Percentiles rank a stretch among this genome's conserved stretches.
Evolutionary conservation across 1,140 invertebrate genomes (phyloP).

Genomic region (Cydia fagiglandana): DNA sequence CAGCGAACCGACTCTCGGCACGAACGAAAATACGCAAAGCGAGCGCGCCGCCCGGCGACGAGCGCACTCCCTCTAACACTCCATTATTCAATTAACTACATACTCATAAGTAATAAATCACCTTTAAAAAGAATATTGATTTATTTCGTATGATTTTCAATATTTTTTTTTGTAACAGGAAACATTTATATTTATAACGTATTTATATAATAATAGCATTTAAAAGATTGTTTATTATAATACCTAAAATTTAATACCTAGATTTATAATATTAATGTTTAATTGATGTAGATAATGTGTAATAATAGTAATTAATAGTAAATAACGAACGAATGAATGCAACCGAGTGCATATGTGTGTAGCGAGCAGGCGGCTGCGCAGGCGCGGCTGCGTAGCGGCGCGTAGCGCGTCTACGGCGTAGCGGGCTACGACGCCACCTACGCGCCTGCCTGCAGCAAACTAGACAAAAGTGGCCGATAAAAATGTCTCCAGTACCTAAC

Average conservation of each 20-base stretch:
- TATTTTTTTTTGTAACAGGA: slow-evolving; percentile 80
- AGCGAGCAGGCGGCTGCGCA: slow-evolving; percentile 52
- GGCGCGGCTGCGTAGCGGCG: slow-evolving; percentile 37
- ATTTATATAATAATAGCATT: slow-evolving; percentile 81
- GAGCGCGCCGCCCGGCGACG: slow-evolving; percentile 64
- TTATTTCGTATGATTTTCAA: slow-evolving; percentile 80
- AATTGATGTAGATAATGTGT: slow-evolving; percentile 79
- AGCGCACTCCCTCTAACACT: slow-evolving; percentile 71
- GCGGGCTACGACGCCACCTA: slow-evolving; percentile 37
- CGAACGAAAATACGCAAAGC: slow-evolving; percentile 74
- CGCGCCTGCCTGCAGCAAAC: slow-evolving; percentile 52
- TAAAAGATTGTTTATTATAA: slow-evolving; percentile 80
- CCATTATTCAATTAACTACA: slow-evolving; percentile 77
- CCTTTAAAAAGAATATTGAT: slow-evolving; percentile 79
- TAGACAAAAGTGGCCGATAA: slow-evolving; percentile 65
- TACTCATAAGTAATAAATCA: slow-evolving; percentile 79
- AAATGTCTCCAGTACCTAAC: slow-evolving; percentile 69
- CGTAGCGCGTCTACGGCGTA: slow-evolving; percentile 34
- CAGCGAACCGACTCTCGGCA: slow-evolving; percentile 70
- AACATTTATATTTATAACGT: slow-evolving; percentile 81
- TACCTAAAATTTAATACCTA: slow-evolving; percentile 80
- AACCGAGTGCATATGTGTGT: slow-evolving; percentile 67
- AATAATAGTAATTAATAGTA: slow-evolving; percentile 76
- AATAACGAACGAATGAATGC: slow-evolving; percentile 64
- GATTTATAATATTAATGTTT: slow-evolving; percentile 79